Percentiles rank a stretch among this genome's conserved stretches.
Evolutionary conservation across 2,113 vertebrate species (phyloP).

Genomic region (Crotalus viridis): DNA sequence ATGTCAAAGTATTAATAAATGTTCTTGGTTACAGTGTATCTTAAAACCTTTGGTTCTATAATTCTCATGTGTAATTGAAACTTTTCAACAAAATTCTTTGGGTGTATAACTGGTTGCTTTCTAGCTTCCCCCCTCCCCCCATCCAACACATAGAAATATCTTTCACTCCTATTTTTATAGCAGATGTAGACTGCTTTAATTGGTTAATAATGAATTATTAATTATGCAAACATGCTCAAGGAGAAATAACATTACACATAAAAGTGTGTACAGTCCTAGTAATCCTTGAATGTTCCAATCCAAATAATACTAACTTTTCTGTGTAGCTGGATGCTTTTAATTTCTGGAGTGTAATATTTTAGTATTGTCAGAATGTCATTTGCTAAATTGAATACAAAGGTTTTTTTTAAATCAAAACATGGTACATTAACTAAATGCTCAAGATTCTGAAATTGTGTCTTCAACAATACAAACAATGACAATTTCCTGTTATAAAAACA

Average conservation of each 20-base stretch:
- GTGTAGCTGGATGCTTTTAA: fast-evolving
- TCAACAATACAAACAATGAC: neutral
- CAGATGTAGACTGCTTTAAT: neutral
- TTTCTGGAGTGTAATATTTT: neutral
- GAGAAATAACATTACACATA: neutral
- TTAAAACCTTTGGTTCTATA: neutral
- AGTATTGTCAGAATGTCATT: neutral
- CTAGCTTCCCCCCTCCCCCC: neutral
- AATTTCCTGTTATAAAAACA: neutral
- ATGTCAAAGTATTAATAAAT: neutral
- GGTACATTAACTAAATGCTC: neutral
- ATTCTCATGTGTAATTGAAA: neutral
- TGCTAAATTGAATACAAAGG: neutral
- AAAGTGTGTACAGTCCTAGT: neutral
- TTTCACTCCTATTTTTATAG: constrained; percentile 14
- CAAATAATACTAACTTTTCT: constrained; percentile 6
- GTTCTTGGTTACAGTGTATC: neutral
- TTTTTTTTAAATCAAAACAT: neutral
- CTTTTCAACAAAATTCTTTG: neutral
- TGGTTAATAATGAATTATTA: neutral
- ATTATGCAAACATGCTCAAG: neutral
- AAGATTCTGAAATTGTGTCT: neutral
- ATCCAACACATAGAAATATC: neutral
- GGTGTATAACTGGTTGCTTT: neutral
- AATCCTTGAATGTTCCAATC: neutral